phyloP scores from a whole-genome alignment of 1,140 invertebrate species.

The Probaryconus sp. region DNA sequence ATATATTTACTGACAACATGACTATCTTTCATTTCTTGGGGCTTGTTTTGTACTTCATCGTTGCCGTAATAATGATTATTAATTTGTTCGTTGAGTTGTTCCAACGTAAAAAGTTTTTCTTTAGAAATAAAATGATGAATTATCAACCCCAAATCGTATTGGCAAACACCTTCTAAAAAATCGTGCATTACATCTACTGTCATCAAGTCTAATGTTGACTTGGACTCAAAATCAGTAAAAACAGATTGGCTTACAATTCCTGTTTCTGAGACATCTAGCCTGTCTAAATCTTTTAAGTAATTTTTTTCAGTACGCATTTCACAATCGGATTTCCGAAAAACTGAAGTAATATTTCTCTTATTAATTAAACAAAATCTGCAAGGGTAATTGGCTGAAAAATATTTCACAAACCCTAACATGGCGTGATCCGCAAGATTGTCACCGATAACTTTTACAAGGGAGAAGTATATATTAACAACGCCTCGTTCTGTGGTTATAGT shows the following conservation, averaged over 20 bases:
- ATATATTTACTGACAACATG: slow-evolving; percentile 4
- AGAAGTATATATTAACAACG: slow-evolving; percentile 8
- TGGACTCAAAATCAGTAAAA: not conserved
- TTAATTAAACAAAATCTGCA: slow-evolving; percentile 15
- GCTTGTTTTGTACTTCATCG: slow-evolving; percentile 8
- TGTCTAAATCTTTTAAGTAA: slow-evolving; percentile 12
- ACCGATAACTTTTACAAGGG: slow-evolving; percentile 7
- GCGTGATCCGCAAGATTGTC: slow-evolving; percentile 21
- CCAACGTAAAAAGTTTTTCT: not conserved
- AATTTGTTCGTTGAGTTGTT: slow-evolving; percentile 4
- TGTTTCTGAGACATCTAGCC: not conserved
- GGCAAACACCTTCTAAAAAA: slow-evolving; percentile 11
- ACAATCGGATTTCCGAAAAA: slow-evolving; percentile 4
- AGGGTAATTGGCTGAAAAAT: slow-evolving; percentile 4
- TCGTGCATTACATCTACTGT: slow-evolving; percentile 13
- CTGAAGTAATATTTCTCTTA: not conserved
- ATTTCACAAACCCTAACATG: not conserved
- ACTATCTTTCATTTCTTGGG: not conserved
- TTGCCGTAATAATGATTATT: not conserved
- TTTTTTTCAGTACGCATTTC: slow-evolving; percentile 9
- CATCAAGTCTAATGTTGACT: slow-evolving; percentile 15
- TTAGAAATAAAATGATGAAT: slow-evolving; percentile 10
- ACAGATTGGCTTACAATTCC: slow-evolving; percentile 9
- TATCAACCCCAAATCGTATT: slow-evolving; percentile 10
- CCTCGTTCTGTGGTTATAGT: not conserved